phyloP scores from a whole-genome alignment of 1,140 invertebrate genomes.

The Drosophila nannoptera region DNA sequence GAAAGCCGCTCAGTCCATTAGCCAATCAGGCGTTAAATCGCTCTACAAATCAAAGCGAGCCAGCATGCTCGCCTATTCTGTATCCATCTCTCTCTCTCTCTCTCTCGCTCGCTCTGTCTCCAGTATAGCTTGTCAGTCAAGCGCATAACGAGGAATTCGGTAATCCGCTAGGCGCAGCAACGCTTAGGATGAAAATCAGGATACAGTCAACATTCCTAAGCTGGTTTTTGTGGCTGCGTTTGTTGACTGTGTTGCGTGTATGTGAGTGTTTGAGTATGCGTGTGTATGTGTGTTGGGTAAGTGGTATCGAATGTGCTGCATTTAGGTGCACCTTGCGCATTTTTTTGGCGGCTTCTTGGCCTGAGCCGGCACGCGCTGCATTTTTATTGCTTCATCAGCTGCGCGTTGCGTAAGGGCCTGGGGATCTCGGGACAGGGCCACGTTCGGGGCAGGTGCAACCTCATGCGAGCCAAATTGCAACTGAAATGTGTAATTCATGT shows the following conservation, averaged over 20 bases:
- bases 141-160: conserved; percentile 70
- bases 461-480: conserved; percentile 47
- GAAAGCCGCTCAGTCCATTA: conserved; percentile 47
- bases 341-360: conserved; percentile 42
- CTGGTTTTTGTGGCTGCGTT: conserved; percentile 25
- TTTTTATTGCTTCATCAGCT: conserved; percentile 72
- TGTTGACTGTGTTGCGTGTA: conserved; percentile 42
- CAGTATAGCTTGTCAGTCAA: conserved; percentile 39
- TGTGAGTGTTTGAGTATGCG: neutral
- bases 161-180: conserved; percentile 45
- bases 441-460: conserved; percentile 57
- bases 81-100: conserved; percentile 2
- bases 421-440: conserved; percentile 42
- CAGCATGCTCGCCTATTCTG: conserved; percentile 6
- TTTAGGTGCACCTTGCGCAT: conserved; percentile 66
- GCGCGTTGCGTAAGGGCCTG: conserved; percentile 21
- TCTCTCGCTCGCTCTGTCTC: conserved; percentile 5
- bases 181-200: conserved; percentile 36
- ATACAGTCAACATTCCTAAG: conserved; percentile 41
- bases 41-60: conserved; percentile 44
- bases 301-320: conserved; percentile 21
- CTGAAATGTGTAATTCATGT: conserved; percentile 73
- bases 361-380: conserved; percentile 65
- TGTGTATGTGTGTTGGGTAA: conserved; percentile 14
- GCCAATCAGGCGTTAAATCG: conserved; percentile 67